Percentiles rank a stretch among this genome's conserved stretches.
Conservation (phyloP, 2,113 vertebrate genomes). For the Phaetusa simplex region DNA sequence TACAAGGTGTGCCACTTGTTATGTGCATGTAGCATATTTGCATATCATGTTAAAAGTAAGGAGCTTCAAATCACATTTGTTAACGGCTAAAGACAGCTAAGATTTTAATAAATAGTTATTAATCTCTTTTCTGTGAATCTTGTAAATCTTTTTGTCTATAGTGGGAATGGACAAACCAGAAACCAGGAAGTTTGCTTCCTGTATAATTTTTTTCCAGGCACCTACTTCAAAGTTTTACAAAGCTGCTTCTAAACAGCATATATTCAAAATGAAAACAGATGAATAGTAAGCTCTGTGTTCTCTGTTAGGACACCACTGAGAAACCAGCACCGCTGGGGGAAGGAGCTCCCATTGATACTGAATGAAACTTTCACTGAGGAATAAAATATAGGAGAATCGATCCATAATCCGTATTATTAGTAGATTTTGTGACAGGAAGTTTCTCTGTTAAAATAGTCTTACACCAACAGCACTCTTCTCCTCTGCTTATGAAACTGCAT, state of each 20-base stretch:
- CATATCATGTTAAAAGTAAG: neutral
- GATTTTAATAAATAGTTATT: neutral
- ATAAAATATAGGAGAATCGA: neutral
- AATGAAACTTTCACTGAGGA: neutral
- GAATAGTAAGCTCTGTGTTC: neutral
- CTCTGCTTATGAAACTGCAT: neutral
- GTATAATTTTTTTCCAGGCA: neutral
- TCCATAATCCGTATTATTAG: neutral
- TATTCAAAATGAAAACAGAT: neutral
- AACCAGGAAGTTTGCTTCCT: neutral
- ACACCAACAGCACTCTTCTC: neutral
- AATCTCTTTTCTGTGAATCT: neutral
- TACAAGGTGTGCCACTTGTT: neutral
- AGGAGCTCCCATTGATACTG: neutral
- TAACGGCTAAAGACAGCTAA: neutral
- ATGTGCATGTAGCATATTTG: neutral
- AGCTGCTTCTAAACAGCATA: neutral
- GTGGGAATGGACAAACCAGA: neutral
- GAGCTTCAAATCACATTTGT: neutral
- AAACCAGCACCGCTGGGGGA: rapidly evolving
- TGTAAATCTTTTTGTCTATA: neutral
- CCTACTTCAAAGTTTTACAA: neutral
- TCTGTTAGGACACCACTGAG: neutral
- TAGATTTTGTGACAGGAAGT: neutral
- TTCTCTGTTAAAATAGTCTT: neutral